Evolutionary conservation across 2,113 vertebrate species (phyloP), one percentile per base, ranked within the genome.

Genomic region (Corydoras maculifer): DNA sequence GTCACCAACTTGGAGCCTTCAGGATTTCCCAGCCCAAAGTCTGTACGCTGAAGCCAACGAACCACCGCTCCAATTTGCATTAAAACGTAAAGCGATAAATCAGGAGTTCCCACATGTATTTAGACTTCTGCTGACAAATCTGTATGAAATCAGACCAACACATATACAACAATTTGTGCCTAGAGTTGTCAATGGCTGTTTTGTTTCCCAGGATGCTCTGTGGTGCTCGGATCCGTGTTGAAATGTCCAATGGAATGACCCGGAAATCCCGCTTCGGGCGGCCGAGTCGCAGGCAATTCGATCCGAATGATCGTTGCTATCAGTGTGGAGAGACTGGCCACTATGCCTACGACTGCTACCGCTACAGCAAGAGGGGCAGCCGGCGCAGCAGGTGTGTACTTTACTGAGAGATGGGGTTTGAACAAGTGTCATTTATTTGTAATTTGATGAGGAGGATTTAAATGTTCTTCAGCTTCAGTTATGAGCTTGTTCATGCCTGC

Each of bases 341-440:
- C 75, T 92, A 92, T 1, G 91, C 91, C 18, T 92, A 92, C 0
- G 91, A 92, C 82, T 92, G 91, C 84, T 91, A 92, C 77, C 89
- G 90, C 61, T 92, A 89, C 73, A 91, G 81, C 84, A 91, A 91
- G 81, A 79, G 89, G 53, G 79, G 84, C 4, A 70, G 88, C 4
- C 81, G 89, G 2, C 83, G 89, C 43, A 89, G 89, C 88, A 89
- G 90, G 90, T 92, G 62, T 35, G 11, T 3, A 3, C 49, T 4
- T 7, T 3, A 3, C 49, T 4, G 3, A 29, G 4, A 8, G 25
- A 10, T 1, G 14, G 25, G 35, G 35, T 43, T 5, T 43, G 7
- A 43, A 43, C 35, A 43, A 43, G 18, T 25, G 2, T 25, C 18
- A 25, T 25, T 25, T 25, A 1, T 25, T 25, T 25, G 18, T 1